Evolutionary conservation across 2,113 vertebrate species (phyloP), one percentile per base, ranked within the genome.

Genomic region (Isurus oxyrinchus): DNA sequence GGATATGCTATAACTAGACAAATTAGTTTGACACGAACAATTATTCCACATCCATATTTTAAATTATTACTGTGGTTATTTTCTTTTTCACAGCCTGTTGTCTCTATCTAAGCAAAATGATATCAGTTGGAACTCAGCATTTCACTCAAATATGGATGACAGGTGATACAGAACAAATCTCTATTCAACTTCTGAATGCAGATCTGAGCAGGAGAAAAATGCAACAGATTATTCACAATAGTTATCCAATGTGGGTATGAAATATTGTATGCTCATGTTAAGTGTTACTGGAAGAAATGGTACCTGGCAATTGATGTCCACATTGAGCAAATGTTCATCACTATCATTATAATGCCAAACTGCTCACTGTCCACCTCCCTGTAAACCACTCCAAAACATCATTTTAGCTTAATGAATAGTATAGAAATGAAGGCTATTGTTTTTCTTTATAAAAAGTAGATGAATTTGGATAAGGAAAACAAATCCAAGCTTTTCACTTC

Each of bases 21-120:
- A 94, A 94, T 94, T 94, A 95, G 63, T 76, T 95, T 72, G 94
- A 95, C 67, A 69, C 11, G 35, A 94, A 94, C 31, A 93, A 93
- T 40, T 66, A 94, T 94, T 94, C 90, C 90, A 94, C 90, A 94
- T 5, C 59, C 35, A 94, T 63, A 93, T 93, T 93, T 94, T 94
- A 63, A 94, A 94, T 94, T 63, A 94, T 93, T 93, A 93, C 21
- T 66, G 90, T 55, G 69, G 53, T 10, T 95, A 69, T 72, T 95
- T 72, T 76, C 66, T 95, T 72, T 72, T 76, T 72, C 55, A 91
- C 31, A 61, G 53, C 88, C 57, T 91, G 55, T 59, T 91, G 53
- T 55, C 63, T 67, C 3, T n/a, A 91, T 94, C 67, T 72, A 95
- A 95, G 94, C 94, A 72, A 72, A 95, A 95, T 53, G 13, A 55